Percentiles rank a stretch among this genome's conserved stretches.
Evolutionary conservation across 2,888 invertebrate genomes (phyloP).

Genomic region (Drosophila acutilabella): DNA sequence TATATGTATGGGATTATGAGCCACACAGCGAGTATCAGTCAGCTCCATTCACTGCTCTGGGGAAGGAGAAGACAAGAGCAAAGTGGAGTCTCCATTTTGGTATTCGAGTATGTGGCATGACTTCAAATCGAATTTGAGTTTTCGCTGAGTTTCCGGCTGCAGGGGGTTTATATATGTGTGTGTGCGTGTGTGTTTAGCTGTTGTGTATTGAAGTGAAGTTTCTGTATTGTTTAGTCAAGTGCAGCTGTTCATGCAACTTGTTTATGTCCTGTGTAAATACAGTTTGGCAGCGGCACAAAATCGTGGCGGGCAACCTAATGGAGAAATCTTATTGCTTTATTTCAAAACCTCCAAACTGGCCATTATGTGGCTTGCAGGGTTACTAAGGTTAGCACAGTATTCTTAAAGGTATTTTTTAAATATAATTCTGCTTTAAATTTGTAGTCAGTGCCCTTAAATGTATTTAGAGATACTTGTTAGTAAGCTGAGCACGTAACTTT

Average conservation of each 20-base stretch:
- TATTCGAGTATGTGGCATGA: slow-evolving; percentile 55
- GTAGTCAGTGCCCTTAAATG: too few relatives aligned
- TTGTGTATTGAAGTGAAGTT: slow-evolving; percentile 58
- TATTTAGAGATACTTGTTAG: too few relatives aligned
- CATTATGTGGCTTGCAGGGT: slow-evolving; percentile 1
- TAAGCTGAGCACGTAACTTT: too few relatives aligned
- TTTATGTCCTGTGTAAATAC: slow-evolving; percentile 69
- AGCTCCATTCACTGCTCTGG: slow-evolving; percentile 17
- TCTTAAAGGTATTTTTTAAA: not conserved
- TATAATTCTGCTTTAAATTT: too few relatives aligned
- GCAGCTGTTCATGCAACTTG: slow-evolving; percentile 75
- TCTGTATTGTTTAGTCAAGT: slow-evolving; percentile 79
- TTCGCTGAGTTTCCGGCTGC: slow-evolving; percentile 36
- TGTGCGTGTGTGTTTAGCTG: slow-evolving; percentile 30
- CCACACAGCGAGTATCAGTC: slow-evolving; percentile 49
- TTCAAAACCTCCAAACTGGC: slow-evolving; percentile 3
- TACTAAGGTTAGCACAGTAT: not conserved
- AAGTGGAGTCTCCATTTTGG: slow-evolving; percentile 31
- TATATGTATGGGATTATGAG: slow-evolving; percentile 49
- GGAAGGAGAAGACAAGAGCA: not conserved
- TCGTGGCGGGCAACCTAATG: slow-evolving; percentile 39
- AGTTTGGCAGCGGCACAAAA: slow-evolving; percentile 45
- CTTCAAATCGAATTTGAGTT: slow-evolving; percentile 74
- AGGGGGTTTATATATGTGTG: slow-evolving; percentile 2
- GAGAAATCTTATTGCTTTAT: slow-evolving; percentile 35